Base-by-base conservation (phyloP, 1,140 invertebrate species). In the Cheumatopsyche charites region DNA sequence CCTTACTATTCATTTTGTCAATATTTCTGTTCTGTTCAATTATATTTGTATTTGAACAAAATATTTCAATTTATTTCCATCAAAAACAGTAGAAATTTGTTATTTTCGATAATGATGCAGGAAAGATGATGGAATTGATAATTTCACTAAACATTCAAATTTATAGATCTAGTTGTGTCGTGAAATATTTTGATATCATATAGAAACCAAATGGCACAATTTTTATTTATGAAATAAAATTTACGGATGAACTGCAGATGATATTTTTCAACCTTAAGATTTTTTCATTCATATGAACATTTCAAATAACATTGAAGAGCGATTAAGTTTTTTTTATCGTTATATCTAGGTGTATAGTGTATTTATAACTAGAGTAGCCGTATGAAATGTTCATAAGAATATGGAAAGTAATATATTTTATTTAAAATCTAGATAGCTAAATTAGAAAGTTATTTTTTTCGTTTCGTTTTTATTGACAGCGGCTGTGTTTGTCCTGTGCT, bases 381-480 rank as follows among this genome's bases (percentile, higher is more conserved):
- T 11, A 47, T 55, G 66, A 68, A 68, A 68, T 68, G 66, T 68
- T 68, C 66, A 68, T 68, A 68, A 55, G 66, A 58, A 68, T 68
- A 29, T 13, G 41, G 9, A 36, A 47, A 66, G 45, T 55, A 41
- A 68, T 68, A 55, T 49, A 68, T 68, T 68, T 67, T 63, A 63
- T 63, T 68, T 68, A 55, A 55, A 11, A 36, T 55, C 49, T 68
- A 68, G 66, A 55, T 68, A 68, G 66, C n/a, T 68, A 25, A 68
- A 68, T 68, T 55, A 55, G 49, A 47, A 26, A 13, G 19, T 42
- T 65, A 65, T 45, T 65, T 43, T 62, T 63, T 43, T 65, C n/a
- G 4, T 65, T 65, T 65, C 13, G 29, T 65, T 65, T 45, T n/a
- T 65, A 36, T 26, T 62, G 29, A 62, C 19, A 17, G 19, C 47